phyloP scores from a whole-genome alignment of 2,797 vertebrate species.

The Acomys russatus region DNA sequence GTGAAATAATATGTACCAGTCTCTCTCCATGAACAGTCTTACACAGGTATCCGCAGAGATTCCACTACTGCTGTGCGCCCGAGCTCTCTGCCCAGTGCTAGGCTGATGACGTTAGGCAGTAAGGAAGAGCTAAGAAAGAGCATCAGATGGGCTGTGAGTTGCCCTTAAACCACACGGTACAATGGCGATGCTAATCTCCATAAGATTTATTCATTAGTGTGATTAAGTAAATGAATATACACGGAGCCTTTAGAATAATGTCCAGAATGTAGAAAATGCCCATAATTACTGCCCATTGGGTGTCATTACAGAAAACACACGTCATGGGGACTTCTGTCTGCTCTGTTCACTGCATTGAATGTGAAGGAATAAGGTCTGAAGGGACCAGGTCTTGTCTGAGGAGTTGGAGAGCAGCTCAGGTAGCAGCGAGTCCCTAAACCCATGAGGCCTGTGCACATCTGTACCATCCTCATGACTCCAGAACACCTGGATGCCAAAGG shows the following conservation, averaged over 20 bases:
- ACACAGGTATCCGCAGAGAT: background rate
- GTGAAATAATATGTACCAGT: background rate
- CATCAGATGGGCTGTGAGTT: background rate
- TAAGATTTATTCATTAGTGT: background rate
- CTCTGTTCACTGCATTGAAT: background rate
- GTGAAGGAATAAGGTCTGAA: background rate
- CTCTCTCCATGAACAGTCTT: background rate
- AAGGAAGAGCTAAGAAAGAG: background rate
- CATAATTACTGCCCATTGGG: background rate
- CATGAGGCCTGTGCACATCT: background rate
- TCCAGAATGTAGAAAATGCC: background rate
- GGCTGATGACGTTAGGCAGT: background rate
- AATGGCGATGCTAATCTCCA: background rate
- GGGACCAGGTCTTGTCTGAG: background rate
- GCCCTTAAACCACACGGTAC: background rate
- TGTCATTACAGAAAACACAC: background rate
- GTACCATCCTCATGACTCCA: background rate
- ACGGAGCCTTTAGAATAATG: constrained; percentile 46
- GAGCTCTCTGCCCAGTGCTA: background rate
- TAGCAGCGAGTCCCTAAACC: background rate
- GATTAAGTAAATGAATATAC: background rate
- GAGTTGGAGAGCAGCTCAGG: rapidly evolving
- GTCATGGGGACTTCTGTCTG: background rate
- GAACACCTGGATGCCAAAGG: background rate
- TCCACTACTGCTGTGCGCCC: background rate